phyloP scores from a whole-genome alignment of 2,888 invertebrate genomes.

The Drosophila gaucha region DNA sequence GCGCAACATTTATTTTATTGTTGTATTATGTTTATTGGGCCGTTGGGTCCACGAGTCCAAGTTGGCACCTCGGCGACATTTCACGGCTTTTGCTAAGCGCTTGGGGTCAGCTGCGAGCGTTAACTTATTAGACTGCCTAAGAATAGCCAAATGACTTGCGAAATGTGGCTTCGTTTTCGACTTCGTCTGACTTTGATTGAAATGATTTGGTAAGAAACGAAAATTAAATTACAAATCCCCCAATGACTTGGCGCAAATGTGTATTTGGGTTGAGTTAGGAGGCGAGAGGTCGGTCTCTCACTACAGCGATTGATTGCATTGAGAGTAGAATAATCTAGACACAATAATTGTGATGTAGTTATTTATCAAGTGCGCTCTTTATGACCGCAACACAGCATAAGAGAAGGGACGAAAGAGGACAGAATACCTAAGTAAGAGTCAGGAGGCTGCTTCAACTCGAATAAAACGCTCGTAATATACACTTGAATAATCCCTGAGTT shows the following conservation, averaged over 20 bases:
- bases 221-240: conserved; percentile 18
- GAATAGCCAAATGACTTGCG: conserved; percentile 41
- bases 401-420: too few species aligned
- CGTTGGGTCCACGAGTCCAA: conserved; percentile 29
- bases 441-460: too few species aligned
- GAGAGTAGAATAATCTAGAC: background rate
- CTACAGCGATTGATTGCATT: background rate
- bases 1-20: conserved; percentile 8
- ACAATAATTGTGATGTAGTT: background rate
- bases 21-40: conserved; percentile 34
- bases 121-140: conserved; percentile 30
- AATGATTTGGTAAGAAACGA: conserved; percentile 52
- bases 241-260: conserved; percentile 47
- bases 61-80: conserved; percentile 15
- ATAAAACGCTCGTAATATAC: too few species aligned
- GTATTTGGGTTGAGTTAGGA: conserved; percentile 17
- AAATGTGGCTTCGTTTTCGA: conserved; percentile 20
- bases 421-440: too few species aligned
- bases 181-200: conserved; percentile 46
- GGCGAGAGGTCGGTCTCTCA: background rate
- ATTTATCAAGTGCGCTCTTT: too few species aligned
- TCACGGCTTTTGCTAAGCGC: conserved; percentile 3
- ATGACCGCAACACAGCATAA: too few species aligned
- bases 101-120: conserved; percentile 27
- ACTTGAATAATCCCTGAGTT: too few species aligned